A percentile compares a stretch with the other conserved stretches of the same genome.
phyloP scores from a whole-genome alignment of 2,797 vertebrate species.

The Esox masquinongy region DNA sequence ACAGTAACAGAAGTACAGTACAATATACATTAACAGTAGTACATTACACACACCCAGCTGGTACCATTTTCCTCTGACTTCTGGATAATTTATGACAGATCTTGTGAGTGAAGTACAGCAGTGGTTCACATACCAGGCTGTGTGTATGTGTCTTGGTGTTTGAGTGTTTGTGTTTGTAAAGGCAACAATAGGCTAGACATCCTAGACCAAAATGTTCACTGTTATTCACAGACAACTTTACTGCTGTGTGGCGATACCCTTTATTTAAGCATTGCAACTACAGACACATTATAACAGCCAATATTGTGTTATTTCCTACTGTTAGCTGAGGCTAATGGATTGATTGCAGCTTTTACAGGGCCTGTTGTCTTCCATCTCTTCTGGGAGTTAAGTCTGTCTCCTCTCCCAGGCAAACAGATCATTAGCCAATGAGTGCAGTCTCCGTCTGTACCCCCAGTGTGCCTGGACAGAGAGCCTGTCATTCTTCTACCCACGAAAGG shows the following conservation, averaged over 20 bases:
- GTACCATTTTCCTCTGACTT: too few species aligned
- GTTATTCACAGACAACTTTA: not conserved
- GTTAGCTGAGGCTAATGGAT: not conserved
- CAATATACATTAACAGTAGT: too few species aligned
- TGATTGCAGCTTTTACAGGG: slow-evolving; percentile 5
- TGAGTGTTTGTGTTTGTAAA: not conserved
- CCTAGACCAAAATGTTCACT: not conserved
- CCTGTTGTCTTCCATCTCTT: not conserved
- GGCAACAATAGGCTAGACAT: not conserved
- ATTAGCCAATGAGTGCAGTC: slow-evolving; percentile 11
- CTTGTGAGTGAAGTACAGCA: not conserved
- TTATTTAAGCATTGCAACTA: not conserved
- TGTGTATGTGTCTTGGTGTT: not conserved
- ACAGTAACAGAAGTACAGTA: too few species aligned
- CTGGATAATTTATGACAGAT: not conserved
- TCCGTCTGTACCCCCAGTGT: not conserved
- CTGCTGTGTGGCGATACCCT: not conserved
- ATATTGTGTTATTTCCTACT: not conserved
- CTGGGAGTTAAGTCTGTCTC: not conserved
- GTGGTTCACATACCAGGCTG: too few species aligned
- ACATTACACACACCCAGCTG: not conserved
- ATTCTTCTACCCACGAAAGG: slow-evolving; percentile 6
- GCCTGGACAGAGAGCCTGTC: not conserved
- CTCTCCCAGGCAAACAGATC: slow-evolving; percentile 7
- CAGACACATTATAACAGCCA: not conserved